Conservation (phyloP, 2,113 vertebrate genomes). For the Cyanocitta stelleri region DNA sequence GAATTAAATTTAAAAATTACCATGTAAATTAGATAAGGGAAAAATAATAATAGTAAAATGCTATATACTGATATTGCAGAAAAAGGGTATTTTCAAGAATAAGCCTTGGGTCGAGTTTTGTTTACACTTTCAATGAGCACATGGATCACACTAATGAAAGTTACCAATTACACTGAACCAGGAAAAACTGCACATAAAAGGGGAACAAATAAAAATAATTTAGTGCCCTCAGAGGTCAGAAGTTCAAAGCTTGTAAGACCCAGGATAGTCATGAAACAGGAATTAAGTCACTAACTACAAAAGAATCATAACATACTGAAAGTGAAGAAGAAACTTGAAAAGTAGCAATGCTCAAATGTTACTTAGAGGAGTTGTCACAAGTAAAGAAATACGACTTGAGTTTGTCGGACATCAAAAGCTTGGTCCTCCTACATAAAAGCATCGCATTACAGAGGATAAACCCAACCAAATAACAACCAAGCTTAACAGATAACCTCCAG, state of each 20-base stretch:
- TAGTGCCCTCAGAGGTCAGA: neutral
- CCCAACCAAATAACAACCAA: neutral
- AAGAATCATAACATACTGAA: neutral
- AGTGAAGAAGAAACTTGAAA: neutral
- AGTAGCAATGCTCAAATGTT: neutral
- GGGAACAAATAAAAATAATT: neutral
- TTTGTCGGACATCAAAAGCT: neutral
- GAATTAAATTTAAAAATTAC: conserved; percentile 47
- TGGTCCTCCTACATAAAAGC: neutral
- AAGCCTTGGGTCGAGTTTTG: neutral
- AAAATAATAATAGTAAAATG: neutral
- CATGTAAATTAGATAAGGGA: neutral
- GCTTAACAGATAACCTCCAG: neutral
- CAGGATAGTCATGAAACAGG: neutral
- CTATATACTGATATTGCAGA: neutral
- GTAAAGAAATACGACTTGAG: neutral
- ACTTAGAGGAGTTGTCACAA: neutral
- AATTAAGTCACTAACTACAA: neutral
- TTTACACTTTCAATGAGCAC: neutral
- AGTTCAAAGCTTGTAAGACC: neutral
- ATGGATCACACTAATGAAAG: neutral
- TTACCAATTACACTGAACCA: neutral
- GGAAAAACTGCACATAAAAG: neutral
- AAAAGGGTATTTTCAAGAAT: neutral
- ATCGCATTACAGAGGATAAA: neutral